Evolutionary conservation across 1,140 invertebrate genomes (phyloP).

Genomic region (Brachionus calyciflorus): DNA sequence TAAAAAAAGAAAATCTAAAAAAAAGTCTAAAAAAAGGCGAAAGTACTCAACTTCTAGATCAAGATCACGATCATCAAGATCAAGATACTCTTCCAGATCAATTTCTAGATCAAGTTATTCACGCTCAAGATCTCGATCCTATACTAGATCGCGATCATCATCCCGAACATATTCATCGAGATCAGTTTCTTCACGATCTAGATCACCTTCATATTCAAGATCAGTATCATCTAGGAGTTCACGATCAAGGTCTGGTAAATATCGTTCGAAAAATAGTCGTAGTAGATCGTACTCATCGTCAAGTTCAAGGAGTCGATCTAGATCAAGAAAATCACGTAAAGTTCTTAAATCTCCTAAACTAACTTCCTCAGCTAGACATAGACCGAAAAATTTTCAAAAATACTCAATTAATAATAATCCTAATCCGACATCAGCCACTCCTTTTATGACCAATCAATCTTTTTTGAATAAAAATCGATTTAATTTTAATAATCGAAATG

Average conservation of each 20-base stretch:
- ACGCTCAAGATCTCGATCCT: neutral
- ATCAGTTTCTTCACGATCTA: neutral
- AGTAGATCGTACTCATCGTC: neutral
- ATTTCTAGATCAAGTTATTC: neutral
- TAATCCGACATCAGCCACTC: constrained; percentile 1
- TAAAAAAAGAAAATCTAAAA: constrained; percentile 3
- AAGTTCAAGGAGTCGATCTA: neutral
- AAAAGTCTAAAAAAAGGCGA: constrained; percentile 14
- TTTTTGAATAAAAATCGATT: neutral
- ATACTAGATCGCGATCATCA: neutral
- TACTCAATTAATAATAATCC: too few species aligned
- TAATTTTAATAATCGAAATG: too few species aligned
- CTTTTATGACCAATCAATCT: neutral
- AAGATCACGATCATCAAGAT: neutral
- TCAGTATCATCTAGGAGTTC: neutral
- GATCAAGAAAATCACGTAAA: neutral
- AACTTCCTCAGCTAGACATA: neutral
- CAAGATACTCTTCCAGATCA: neutral
- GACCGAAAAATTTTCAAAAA: neutral
- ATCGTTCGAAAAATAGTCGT: neutral
- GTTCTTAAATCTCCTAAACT: neutral
- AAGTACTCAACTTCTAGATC: constrained; percentile 2
- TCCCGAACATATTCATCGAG: neutral
- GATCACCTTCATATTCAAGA: neutral
- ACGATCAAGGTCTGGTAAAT: neutral